Base-by-base conservation (phyloP, 1,140 invertebrate species). In the Neoseiulus cucumeris region DNA sequence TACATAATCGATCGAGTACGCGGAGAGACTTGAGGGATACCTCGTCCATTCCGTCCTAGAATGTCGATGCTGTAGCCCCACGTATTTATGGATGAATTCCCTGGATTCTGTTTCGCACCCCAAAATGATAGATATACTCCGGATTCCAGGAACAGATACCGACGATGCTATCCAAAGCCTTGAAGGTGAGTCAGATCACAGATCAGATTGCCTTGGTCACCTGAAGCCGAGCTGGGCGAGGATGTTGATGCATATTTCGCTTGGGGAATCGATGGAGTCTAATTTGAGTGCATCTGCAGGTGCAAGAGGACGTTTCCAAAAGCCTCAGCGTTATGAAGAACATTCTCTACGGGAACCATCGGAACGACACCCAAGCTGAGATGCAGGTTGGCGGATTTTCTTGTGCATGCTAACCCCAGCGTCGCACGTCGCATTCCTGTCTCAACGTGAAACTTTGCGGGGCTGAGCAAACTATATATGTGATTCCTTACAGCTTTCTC, bases 311-410 rank as follows among this genome's bases (percentile, higher is more conserved):
- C 83, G 91, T 98, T 51, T 92, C 90, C 74, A 97, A 97, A 80
- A 95, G 93, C 79, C 79, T 99, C 73, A 84, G 87, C 22, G 79
- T 89, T 66, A 95, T 98, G 71, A 98, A 98, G 79, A 91, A 88
- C 71, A 92, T 98, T 85, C 80, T 99, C 29, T 97, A 97, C 77
- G 95, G 95, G 14, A 93, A 89, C 69, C 89, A 88, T 44, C 93
- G 96, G 75, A 86, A 91, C 64, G 94, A 98, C 74, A 93, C 94
- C 47, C 90, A 95, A 76, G 88, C 91, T 64, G 94, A 98, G 75
- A 92, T 95, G 71, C 89, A 92, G 72, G 89, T 59, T n/a, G n/a
- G n/a, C n/a, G n/a, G 25, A 59, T 12, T 59, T 28, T 20, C 1
- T 14, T 25, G 14, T 59, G 33, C 14, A 59, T 5, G 14, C 25